Conservation (phyloP, 2,888 invertebrate genomes). For the Autographa gamma region DNA sequence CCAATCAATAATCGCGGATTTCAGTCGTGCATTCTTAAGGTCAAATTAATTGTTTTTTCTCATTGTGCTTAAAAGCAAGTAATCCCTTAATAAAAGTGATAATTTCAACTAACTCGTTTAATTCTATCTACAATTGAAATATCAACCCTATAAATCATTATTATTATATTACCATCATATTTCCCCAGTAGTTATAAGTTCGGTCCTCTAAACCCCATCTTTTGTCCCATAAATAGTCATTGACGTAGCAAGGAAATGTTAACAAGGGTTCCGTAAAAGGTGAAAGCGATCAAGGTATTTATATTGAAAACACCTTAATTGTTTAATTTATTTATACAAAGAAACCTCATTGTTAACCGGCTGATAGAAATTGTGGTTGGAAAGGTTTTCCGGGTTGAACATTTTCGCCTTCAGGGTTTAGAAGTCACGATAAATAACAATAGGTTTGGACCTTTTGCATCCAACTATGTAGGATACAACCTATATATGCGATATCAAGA, state of each 20-base stretch:
- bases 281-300: neutral
- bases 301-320: constrained; percentile 1
- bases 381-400: neutral
- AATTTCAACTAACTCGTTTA: too few relatives aligned
- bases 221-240: neutral
- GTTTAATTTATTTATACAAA: constrained; percentile 2
- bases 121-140: too few relatives aligned
- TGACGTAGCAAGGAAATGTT: neutral
- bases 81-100: too few relatives aligned
- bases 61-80: too few relatives aligned
- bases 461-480: neutral
- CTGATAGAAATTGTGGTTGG: neutral
- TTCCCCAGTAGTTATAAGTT: neutral
- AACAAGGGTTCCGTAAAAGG: neutral
- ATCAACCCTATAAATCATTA: neutral
- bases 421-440: neutral
- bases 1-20: too few relatives aligned
- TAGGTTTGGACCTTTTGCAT: neutral
- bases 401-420: neutral
- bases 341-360: neutral
- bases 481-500: too few relatives aligned
- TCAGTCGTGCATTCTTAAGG: too few relatives aligned
- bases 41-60: too few relatives aligned
- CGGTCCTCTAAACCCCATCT: neutral
- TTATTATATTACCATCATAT: neutral